These are phyloP conservation scores for Cydia fagiglandana DNA, from an alignment of 1,140 invertebrate species.

Conservation along the genomic window DNA sequence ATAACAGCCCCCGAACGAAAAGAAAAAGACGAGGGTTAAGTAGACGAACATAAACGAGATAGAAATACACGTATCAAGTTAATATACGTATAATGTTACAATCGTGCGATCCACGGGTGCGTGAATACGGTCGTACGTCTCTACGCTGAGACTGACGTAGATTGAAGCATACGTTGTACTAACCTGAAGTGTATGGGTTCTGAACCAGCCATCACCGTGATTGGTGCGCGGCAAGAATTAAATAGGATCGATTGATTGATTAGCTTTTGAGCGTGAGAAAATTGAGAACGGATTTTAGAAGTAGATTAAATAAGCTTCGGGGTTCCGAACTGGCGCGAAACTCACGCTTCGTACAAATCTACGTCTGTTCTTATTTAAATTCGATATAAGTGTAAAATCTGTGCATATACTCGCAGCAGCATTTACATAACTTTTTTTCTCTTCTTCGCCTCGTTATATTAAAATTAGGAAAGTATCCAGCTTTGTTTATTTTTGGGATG, in stretches of 20 bases:
- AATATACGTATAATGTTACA: neutral
- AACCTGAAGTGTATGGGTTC: constrained; percentile 38
- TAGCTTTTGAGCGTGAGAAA: constrained; percentile 11
- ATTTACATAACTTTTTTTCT: too few relatives aligned
- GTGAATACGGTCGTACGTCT: constrained; percentile 34
- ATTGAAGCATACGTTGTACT: constrained; percentile 40
- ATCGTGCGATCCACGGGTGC: neutral
- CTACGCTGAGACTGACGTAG: constrained; percentile 38
- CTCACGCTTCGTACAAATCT: neutral
- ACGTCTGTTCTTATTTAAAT: neutral
- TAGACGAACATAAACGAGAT: neutral
- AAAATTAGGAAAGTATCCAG: too few relatives aligned
- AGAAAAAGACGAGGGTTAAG: neutral
- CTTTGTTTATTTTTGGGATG: too few relatives aligned
- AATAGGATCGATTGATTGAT: constrained; percentile 43
- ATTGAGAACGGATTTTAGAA: neutral
- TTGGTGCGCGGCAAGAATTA: constrained; percentile 43
- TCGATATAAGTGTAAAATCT: neutral
- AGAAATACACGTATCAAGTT: neutral
- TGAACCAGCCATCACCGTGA: constrained; percentile 39
- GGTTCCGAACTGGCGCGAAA: neutral
- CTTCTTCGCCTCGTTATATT: too few relatives aligned
- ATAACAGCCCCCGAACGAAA: too few relatives aligned
- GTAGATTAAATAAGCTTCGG: neutral
- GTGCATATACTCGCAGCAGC: too few relatives aligned